Conservation (phyloP, 1,140 invertebrate genomes). For the roundworm (Caenorhabditis elegans) region DNA sequence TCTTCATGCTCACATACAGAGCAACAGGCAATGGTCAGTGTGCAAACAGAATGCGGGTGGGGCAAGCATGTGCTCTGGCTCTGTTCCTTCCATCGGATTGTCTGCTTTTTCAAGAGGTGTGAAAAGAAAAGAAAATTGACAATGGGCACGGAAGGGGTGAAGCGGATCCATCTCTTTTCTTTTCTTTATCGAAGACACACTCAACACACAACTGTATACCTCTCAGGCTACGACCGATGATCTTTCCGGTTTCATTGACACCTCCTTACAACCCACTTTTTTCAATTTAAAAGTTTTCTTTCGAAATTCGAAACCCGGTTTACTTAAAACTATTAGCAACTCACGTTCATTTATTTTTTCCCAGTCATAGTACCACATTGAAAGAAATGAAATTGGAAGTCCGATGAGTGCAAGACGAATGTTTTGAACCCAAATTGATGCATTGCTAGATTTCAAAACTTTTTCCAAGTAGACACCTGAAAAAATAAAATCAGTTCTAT, state of each 20-base stretch:
- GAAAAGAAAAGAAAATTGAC: constrained; percentile 33
- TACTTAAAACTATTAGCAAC: neutral
- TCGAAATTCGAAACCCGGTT: neutral
- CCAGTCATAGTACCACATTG: constrained; percentile 57
- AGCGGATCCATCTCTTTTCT: constrained; percentile 2
- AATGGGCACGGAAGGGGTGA: constrained; percentile 10
- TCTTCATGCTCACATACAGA: constrained; percentile 6
- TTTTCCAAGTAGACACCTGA: constrained; percentile 64
- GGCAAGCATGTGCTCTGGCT: constrained; percentile 24
- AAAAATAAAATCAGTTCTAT: constrained; percentile 8
- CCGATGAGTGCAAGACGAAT: constrained; percentile 60
- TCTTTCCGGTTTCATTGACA: constrained; percentile 6
- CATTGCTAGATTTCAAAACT: constrained; percentile 54
- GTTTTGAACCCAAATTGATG: constrained; percentile 64
- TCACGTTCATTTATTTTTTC: constrained; percentile 49
- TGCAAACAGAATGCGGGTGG: constrained; percentile 9
- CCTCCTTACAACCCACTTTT: neutral
- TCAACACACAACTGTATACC: constrained; percentile 19
- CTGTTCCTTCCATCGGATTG: neutral
- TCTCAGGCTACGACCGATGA: neutral
- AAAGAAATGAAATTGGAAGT: constrained; percentile 53
- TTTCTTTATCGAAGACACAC: constrained; percentile 17
- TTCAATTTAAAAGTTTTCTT: neutral
- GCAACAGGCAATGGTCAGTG: constrained; percentile 9
- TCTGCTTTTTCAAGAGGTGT: constrained; percentile 29